Conservation (phyloP, 2,888 invertebrate genomes). For the Petrophora chlorosata region DNA sequence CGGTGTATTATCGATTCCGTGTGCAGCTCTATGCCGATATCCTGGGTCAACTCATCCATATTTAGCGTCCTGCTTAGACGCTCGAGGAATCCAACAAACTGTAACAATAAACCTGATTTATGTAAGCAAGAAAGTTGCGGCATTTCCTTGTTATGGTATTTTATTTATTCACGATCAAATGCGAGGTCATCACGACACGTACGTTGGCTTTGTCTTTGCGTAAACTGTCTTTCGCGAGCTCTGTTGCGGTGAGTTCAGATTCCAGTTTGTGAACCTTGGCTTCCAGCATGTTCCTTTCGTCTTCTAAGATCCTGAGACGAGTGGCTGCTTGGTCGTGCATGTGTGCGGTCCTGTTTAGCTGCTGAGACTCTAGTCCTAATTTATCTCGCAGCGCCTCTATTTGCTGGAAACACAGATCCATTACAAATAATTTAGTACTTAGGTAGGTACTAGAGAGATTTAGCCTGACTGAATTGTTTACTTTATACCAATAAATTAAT, state of each 20-base stretch:
- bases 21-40: slow-evolving; percentile 91
- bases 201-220: slow-evolving; percentile 91
- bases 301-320: slow-evolving; percentile 87
- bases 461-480: too few species aligned
- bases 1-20: slow-evolving; percentile 93
- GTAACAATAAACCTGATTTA: slow-evolving; percentile 52
- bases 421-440: neutral
- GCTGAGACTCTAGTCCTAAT: slow-evolving; percentile 87
- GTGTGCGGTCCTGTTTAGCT: slow-evolving; percentile 87
- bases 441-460: too few species aligned
- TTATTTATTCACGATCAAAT: slow-evolving; percentile 15
- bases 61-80: slow-evolving; percentile 91
- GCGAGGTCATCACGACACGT: slow-evolving; percentile 48
- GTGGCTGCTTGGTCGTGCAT: slow-evolving; percentile 86
- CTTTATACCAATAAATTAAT: too few species aligned
- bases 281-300: slow-evolving; percentile 89
- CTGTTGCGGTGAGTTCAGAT: slow-evolving; percentile 89
- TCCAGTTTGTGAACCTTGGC: slow-evolving; percentile 91
- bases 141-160: slow-evolving; percentile 23
- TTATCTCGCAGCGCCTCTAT: slow-evolving; percentile 90
- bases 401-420: slow-evolving; percentile 80
- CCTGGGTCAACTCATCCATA: slow-evolving; percentile 92
- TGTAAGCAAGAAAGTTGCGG: slow-evolving; percentile 21
- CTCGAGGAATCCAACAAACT: slow-evolving; percentile 93
- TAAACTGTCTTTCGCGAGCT: slow-evolving; percentile 88